Evolutionary conservation across 92 coral and sea anemone species (phyloP).

Genomic region (Phymanthus crucifer): DNA sequence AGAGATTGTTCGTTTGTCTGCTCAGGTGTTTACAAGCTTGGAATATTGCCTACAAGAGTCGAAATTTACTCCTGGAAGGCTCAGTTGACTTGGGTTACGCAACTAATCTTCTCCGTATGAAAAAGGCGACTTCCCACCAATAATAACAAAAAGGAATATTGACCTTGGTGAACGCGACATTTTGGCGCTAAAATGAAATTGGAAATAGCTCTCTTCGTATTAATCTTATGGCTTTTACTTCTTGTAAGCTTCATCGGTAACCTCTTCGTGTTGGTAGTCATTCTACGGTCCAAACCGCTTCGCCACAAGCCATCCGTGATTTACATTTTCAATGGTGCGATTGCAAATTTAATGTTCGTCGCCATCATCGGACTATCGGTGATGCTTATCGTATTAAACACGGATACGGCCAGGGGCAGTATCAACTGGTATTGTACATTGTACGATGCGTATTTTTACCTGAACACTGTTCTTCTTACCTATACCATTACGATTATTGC

Average conservation of each 20-base stretch:
- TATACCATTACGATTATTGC: conserved; percentile 17
- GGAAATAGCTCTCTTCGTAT: neutral
- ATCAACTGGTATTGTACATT: neutral
- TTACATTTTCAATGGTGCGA: conserved; percentile 7
- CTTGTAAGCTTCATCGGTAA: neutral
- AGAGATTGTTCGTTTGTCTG: neutral
- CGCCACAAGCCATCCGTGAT: conserved; percentile 2
- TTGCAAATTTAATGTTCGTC: neutral
- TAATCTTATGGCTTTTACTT: neutral
- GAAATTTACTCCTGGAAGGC: neutral
- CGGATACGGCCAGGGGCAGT: no score
- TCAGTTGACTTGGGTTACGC: no score
- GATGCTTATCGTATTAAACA: neutral
- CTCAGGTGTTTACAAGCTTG: neutral
- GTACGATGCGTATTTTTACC: conserved; percentile 3
- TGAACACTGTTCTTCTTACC: conserved; percentile 4
- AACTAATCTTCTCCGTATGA: no score
- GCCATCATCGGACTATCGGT: neutral
- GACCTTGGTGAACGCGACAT: neutral
- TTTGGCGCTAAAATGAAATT: neutral
- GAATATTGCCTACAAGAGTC: neutral
- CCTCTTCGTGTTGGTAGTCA: neutral
- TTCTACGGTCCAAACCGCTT: conserved; percentile 5
- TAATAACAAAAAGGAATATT: no score
- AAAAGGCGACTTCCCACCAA: no score